These are phyloP conservation scores for Diplazon laetatorius DNA, from an alignment of 2,888 invertebrate genomes.

Conservation along the genomic window DNA sequence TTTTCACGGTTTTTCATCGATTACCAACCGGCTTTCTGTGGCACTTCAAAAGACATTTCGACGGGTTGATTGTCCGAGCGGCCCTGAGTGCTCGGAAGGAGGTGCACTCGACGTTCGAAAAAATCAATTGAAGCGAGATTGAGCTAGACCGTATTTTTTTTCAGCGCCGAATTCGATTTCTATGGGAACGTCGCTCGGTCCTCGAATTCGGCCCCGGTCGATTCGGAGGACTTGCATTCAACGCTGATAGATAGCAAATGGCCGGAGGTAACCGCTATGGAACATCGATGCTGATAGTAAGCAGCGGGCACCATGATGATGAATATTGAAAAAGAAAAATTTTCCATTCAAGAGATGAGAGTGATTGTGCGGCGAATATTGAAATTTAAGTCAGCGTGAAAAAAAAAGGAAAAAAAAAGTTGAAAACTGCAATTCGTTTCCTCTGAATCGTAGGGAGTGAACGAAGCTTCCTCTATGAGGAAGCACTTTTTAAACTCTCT, in stretches of 20 bases:
- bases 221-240: too few species aligned
- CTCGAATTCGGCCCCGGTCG: too few species aligned
- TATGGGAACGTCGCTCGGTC: not conserved
- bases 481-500: too few species aligned
- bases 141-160: not conserved
- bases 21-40: not conserved
- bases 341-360: too few species aligned
- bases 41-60: conserved; percentile 12
- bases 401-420: not conserved
- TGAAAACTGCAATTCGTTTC: too few species aligned
- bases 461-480: too few species aligned
- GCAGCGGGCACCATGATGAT: too few species aligned
- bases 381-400: conserved; percentile 19
- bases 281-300: too few species aligned
- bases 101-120: not conserved
- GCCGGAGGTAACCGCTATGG: too few species aligned
- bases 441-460: too few species aligned
- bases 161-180: not conserved
- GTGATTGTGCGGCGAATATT: not conserved
- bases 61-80: not conserved
- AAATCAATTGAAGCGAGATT: conserved; percentile 18
- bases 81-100: not conserved
- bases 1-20: not conserved
- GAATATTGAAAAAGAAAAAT: too few species aligned
- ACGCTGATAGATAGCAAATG: too few species aligned